A percentile compares a stretch with the other conserved stretches of the same genome.
Evolutionary conservation across 2,113 vertebrate species (phyloP).

Genomic region (Oplegnathus fasciatus): DNA sequence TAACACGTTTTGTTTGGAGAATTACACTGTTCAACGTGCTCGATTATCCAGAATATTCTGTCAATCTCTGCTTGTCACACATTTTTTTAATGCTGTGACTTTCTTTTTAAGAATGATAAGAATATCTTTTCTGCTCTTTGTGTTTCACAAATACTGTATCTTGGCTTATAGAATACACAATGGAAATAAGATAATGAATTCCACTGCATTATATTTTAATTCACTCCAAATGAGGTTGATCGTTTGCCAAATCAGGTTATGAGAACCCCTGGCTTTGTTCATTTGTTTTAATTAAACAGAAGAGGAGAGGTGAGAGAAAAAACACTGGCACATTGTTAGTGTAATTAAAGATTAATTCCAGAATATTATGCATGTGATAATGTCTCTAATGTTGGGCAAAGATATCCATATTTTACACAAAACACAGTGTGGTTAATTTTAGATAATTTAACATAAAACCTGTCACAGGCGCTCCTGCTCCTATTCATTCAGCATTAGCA

Average conservation of each 20-base stretch:
- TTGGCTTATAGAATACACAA: slow-evolving; percentile 47
- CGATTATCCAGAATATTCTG: slow-evolving; percentile 30
- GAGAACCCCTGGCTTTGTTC: slow-evolving; percentile 77
- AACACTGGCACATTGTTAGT: slow-evolving; percentile 63
- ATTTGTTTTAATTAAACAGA: slow-evolving; percentile 79
- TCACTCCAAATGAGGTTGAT: slow-evolving; percentile 72
- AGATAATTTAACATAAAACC: slow-evolving; percentile 48
- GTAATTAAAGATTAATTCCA: slow-evolving; percentile 74
- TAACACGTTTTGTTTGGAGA: slow-evolving; percentile 44
- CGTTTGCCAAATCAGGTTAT: slow-evolving; percentile 73
- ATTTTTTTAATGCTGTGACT: slow-evolving; percentile 16
- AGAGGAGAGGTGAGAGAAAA: slow-evolving; percentile 65
- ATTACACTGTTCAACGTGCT: slow-evolving; percentile 20
- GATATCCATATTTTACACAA: slow-evolving; percentile 44
- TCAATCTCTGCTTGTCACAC: slow-evolving; percentile 40
- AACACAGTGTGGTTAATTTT: slow-evolving; percentile 40
- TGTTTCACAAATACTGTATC: slow-evolving; percentile 28
- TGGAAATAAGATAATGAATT: slow-evolving; percentile 69
- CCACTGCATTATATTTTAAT: slow-evolving; percentile 69
- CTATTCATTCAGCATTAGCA: slow-evolving; percentile 47
- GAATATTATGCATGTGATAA: slow-evolving; percentile 45
- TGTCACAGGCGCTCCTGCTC: neutral
- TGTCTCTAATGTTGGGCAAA: slow-evolving; percentile 36
- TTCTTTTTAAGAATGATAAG: slow-evolving; percentile 11
- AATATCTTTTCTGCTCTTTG: neutral